Evolutionary conservation across 2,888 invertebrate species (phyloP).

Genomic region (Trichacis sp.): DNA sequence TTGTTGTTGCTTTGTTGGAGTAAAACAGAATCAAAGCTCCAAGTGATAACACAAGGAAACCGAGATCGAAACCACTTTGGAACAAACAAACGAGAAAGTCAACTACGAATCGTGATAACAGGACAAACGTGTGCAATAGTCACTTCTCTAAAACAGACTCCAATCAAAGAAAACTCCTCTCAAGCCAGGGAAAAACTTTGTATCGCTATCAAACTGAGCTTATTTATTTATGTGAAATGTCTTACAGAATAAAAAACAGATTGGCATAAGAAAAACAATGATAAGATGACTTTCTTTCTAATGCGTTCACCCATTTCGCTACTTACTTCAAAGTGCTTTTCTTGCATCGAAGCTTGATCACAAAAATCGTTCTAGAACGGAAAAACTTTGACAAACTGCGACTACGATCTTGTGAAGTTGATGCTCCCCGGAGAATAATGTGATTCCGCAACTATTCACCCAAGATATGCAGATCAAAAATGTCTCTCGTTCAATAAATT

Average conservation of each 20-base stretch:
- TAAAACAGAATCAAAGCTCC: background rate
- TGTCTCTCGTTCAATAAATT: background rate
- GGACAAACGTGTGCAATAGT: too few relatives aligned
- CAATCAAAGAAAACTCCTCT: too few relatives aligned
- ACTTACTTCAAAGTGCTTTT: constrained; percentile 48
- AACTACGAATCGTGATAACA: background rate
- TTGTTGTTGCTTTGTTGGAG: background rate
- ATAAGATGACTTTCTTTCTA: too few relatives aligned
- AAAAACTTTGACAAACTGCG: constrained; percentile 41
- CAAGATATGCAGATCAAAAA: background rate
- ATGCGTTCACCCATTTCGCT: too few relatives aligned
- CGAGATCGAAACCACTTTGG: background rate
- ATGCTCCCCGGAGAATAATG: constrained; percentile 45
- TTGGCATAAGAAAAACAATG: too few relatives aligned
- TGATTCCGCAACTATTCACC: constrained; percentile 29
- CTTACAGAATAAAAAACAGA: too few relatives aligned
- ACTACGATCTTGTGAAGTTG: constrained; percentile 26
- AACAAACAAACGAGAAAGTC: constrained; percentile 1
- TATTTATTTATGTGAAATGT: too few relatives aligned
- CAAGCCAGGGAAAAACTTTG: too few relatives aligned
- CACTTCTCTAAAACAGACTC: too few relatives aligned
- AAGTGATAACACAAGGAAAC: constrained; percentile 1
- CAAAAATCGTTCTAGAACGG: constrained; percentile 43
- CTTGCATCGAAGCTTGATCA: constrained; percentile 35
- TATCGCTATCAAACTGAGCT: too few relatives aligned